Evolutionary conservation across 2,113 vertebrate genomes (phyloP), one percentile per base, ranked within the genome.

Genomic region (Calidris pygmaea): DNA sequence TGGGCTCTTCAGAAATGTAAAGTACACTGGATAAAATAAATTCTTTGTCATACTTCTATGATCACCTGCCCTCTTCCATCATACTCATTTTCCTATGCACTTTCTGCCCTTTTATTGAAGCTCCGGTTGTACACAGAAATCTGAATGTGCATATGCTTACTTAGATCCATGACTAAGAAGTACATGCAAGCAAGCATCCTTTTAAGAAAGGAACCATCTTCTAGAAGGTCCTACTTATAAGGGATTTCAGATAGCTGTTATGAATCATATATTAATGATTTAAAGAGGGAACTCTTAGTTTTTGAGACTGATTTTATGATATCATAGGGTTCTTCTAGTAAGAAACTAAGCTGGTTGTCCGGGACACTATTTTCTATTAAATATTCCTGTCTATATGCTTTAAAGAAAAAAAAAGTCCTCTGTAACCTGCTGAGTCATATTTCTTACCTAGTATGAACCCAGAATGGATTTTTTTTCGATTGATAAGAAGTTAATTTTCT

Each of bases 141-240:
- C 10, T 45, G 9, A 53, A 29, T 5, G 2, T 30, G 11, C 2
- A 4, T 37, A 30, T 6, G 9, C 5, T 11, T 1, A 34, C 13
- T 12, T 32, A 76, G 4, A 70, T 45, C 53, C 13, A 10, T 22
- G 7, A 39, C 20, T 48, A 56, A 37, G 10, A 14, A 50, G 19
- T 76, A 20, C 32, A 9, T 58, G 12, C 3, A 41, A 59, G 16
- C 30, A 83, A 60, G 4, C 5, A 9, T 22, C 9, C 1, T 58
- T 87, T 67, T 85, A 77, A 29, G 48, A 52, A 48, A 66, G 11
- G 14, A 48, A 23, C 3, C 3, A 8, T 60, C 13, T 90, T 70
- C 13, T 52, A 39, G 14, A 73, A 77, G 9, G 6, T 58, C 14
- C 30, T 71, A 7, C 12, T 62, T 78, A 6, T 9, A 26, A 71